Conservation (phyloP, 1,140 invertebrate species). For the Aphelenchoides fujianensis region DNA sequence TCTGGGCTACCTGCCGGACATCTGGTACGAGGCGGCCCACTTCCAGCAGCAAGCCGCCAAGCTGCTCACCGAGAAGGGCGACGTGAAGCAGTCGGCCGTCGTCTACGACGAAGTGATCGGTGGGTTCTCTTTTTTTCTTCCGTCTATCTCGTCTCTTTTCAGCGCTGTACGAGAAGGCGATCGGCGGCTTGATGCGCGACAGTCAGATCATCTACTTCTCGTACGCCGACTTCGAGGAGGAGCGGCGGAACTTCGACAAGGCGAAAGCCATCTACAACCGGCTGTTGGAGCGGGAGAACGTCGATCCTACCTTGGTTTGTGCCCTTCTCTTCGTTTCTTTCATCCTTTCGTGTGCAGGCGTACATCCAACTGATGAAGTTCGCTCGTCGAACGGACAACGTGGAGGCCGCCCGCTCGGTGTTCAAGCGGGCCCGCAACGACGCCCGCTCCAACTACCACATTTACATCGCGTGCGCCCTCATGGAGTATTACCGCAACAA, state of each 20-base stretch:
- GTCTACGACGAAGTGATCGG: slow-evolving; percentile 39
- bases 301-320: slow-evolving; percentile 87
- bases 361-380: slow-evolving; percentile 99
- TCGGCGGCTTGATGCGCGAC: slow-evolving; percentile 75
- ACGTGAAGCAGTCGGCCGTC: slow-evolving; percentile 37
- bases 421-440: slow-evolving; percentile 95
- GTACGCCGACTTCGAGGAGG: slow-evolving; percentile 97
- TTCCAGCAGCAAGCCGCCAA: slow-evolving; percentile 90
- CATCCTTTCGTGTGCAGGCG: slow-evolving; percentile 65
- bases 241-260: slow-evolving; percentile 90
- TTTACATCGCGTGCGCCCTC: slow-evolving; percentile 89
- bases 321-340: slow-evolving; percentile 26
- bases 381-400: slow-evolving; percentile 89
- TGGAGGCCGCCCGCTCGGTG: slow-evolving; percentile 86
- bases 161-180: slow-evolving; percentile 86
- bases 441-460: slow-evolving; percentile 77
- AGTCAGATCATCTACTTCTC: slow-evolving; percentile 94
- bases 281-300: slow-evolving; percentile 79
- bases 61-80: slow-evolving; percentile 86
- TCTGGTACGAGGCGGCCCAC: slow-evolving; percentile 96
- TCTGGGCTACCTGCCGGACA: slow-evolving; percentile 91
- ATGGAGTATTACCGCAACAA: slow-evolving; percentile 99
- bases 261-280: slow-evolving; percentile 93
- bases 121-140: slow-evolving; percentile 18
- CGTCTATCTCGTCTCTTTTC: slow-evolving; percentile 65